Evolutionary conservation across 2,113 vertebrate genomes (phyloP).

Genomic region (Gadus chalcogrammus): DNA sequence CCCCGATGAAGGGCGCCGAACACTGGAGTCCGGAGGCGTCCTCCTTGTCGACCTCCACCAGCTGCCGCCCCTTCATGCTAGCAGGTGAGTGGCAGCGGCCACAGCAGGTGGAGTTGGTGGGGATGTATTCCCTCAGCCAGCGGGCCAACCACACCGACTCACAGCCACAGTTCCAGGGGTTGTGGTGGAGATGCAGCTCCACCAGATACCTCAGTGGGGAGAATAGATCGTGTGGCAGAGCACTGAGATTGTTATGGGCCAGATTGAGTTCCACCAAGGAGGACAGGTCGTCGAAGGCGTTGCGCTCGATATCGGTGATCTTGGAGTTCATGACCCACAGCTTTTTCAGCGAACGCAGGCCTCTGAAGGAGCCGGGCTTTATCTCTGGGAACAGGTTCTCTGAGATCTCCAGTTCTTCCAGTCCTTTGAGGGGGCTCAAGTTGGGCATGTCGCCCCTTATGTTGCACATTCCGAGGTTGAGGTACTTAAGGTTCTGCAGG

Average conservation of each 20-base stretch:
- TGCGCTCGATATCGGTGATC: conserved; percentile 88
- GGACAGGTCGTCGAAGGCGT: conserved; percentile 91
- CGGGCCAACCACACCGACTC: conserved; percentile 93
- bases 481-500: conserved; percentile 95
- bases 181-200: conserved; percentile 96
- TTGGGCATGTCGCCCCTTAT: conserved; percentile 93
- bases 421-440: conserved; percentile 85
- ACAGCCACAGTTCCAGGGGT: conserved; percentile 96
- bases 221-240: conserved; percentile 94
- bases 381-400: conserved; percentile 92
- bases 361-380: conserved; percentile 89
- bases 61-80: conserved; percentile 88
- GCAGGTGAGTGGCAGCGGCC: conserved; percentile 90
- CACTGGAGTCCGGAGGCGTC: conserved; percentile 89
- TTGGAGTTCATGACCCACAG: conserved; percentile 99
- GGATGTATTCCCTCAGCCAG: conserved; percentile 94
- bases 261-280: conserved; percentile 94
- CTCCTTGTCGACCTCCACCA: conserved; percentile 90
- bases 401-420: conserved; percentile 97
- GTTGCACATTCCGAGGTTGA: conserved; percentile 98
- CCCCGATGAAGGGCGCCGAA: conserved; percentile 92
- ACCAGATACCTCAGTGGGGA: conserved; percentile 89
- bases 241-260: conserved; percentile 95
- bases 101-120: conserved; percentile 96
- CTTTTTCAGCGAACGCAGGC: conserved; percentile 88